Evolutionary conservation across 2,113 vertebrate species (phyloP), one percentile per base, ranked within the genome.

Genomic region (Pogona vitticeps): DNA sequence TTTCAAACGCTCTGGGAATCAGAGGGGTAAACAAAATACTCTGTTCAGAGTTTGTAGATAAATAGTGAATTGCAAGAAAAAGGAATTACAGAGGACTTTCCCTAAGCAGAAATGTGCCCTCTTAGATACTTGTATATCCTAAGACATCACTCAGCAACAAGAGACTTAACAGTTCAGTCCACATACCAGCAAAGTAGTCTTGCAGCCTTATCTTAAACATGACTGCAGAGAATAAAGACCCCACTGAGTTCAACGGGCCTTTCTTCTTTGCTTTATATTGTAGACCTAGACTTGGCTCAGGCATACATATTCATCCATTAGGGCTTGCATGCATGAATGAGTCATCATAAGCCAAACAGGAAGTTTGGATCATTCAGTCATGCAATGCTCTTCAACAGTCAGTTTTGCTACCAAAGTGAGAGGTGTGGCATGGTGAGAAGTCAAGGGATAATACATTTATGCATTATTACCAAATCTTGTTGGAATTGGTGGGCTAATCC

Each of bases 1-100:
- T 52, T 91, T 80, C 46, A 88, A 86, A 88, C 67, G 40, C 76
- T 56, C 38, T 84, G 79, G 56, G 26, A 89, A 33, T 40, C 83
- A 86, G 73, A 36, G 40, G 91, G 0, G 65, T 21, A 61, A 12
- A 46, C 18, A 65, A 68, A 63, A 14, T n/a, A 61, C 68, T 78
- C 23, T 67, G 31, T 28, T 65, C 33, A 1, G 73, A 58, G 31
- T 87, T 92, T 90, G 84, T 85, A 0, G 63, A 83, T 85, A 81
- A 80, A 38, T 17, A 2, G 61, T 73, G 80, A 77, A 56, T 33
- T 36, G 2, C 15, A 40, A 12, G 56, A 70, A 1, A 46, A 40
- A 73, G 26, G 28, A 31, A 10, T 21, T 63, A 85, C 4, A 7
- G 12, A 20, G 5, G 15, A 9, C 83, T 17, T 2, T 20, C 76